These are phyloP conservation scores for Thaumatotibia leucotreta DNA, from an alignment of 1,140 invertebrate genomes.

Conservation along the genomic window DNA sequence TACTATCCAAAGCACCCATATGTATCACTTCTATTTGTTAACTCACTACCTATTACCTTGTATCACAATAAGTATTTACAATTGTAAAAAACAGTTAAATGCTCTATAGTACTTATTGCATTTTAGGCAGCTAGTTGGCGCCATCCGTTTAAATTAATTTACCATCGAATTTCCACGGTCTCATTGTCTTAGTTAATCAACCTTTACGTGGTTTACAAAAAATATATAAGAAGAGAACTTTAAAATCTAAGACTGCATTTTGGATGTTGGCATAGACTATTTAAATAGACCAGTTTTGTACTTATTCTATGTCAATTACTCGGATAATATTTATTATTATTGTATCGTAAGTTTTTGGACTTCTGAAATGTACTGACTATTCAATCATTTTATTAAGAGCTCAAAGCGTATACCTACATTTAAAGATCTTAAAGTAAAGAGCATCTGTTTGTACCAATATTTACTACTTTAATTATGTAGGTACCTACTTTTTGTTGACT, in stretches of 20 bases:
- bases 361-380: slow-evolving; percentile 2
- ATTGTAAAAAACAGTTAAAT: no score
- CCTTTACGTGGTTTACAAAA: neutral
- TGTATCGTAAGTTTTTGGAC: neutral
- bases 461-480: neutral
- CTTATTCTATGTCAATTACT: slow-evolving; percentile 14
- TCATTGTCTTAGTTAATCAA: neutral
- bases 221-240: neutral
- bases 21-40: no score
- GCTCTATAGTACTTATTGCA: no score
- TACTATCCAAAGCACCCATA: no score
- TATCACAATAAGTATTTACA: no score
- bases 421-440: neutral
- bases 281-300: slow-evolving; percentile 11
- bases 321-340: slow-evolving; percentile 14
- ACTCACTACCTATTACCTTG: no score
- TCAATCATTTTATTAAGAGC: neutral
- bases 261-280: slow-evolving; percentile 8
- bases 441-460: neutral
- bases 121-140: neutral
- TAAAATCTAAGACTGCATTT: neutral
- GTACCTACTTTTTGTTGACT: no score
- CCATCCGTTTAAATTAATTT: neutral
- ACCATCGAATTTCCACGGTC: neutral
- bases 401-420: neutral